These are phyloP conservation scores for Chelonus insularis DNA, from an alignment of 1,140 invertebrate species.

Conservation along the genomic window DNA sequence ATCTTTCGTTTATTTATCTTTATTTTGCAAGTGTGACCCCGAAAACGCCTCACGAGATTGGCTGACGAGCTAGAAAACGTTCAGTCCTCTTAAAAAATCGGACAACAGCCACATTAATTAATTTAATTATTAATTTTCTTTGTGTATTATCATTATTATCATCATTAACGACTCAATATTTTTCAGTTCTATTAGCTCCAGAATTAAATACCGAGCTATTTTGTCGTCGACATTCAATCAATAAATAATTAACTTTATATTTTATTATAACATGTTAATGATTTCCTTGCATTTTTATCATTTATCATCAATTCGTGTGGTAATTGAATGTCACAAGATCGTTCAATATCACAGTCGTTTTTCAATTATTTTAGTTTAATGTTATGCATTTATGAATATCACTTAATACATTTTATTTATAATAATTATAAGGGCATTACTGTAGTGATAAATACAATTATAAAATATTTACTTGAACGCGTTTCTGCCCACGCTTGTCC, in stretches of 20 bases:
- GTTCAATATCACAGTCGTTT: slow-evolving; percentile 62
- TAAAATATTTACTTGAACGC: slow-evolving; percentile 53
- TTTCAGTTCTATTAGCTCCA: slow-evolving; percentile 37
- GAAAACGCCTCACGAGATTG: slow-evolving; percentile 44
- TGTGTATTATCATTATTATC: too few species aligned
- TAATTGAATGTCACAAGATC: slow-evolving; percentile 60
- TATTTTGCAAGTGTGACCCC: slow-evolving; percentile 54
- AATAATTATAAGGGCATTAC: slow-evolving; percentile 48
- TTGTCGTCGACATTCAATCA: slow-evolving; percentile 47
- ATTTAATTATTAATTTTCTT: slow-evolving; percentile 39
- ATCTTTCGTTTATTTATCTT: slow-evolving; percentile 43
- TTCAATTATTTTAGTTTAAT: slow-evolving; percentile 51
- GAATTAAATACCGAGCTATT: slow-evolving; percentile 33
- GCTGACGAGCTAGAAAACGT: slow-evolving; percentile 46
- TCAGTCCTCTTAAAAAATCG: slow-evolving; percentile 54
- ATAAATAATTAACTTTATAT: slow-evolving; percentile 43
- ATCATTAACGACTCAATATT: slow-evolving; percentile 53
- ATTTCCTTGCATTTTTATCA: neutral
- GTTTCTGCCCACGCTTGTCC: too few species aligned
- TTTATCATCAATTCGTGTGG: slow-evolving; percentile 43
- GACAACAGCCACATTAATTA: slow-evolving; percentile 49
- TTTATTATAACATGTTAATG: slow-evolving; percentile 29
- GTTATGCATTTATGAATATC: slow-evolving; percentile 56
- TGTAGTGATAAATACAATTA: slow-evolving; percentile 56
- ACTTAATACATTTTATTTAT: slow-evolving; percentile 49